Percentiles rank a stretch among this genome's conserved stretches.
Conservation (phyloP, 2,797 vertebrate genomes). For the Graptemys geographica region DNA sequence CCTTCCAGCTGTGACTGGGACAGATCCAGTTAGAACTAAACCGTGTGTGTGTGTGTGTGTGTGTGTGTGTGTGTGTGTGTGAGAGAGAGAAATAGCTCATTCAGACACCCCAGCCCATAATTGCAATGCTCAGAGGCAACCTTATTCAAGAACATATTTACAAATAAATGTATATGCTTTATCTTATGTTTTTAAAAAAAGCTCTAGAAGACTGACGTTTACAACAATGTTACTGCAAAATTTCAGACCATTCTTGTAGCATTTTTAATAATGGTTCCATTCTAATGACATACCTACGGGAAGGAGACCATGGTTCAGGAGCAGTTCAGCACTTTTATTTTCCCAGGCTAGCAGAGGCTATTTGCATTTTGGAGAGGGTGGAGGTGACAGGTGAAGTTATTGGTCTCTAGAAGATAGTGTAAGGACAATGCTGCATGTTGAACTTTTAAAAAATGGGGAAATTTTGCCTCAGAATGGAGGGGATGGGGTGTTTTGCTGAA, state of each 20-base stretch:
- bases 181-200: background rate
- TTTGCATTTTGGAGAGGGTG: background rate
- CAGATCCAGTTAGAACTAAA: background rate
- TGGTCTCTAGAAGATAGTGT: background rate
- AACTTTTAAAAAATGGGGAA: background rate
- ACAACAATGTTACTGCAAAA: background rate
- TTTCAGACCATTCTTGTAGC: background rate
- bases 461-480: background rate
- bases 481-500: background rate
- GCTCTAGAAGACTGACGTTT: background rate
- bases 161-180: background rate
- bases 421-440: background rate
- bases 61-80: background rate
- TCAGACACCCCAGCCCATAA: background rate
- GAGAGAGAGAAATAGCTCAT: background rate
- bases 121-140: background rate
- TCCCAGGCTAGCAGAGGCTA: background rate
- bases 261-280: fast-evolving
- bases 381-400: background rate
- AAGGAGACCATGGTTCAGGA: background rate
- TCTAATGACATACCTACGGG: background rate
- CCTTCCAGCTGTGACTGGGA: conserved; percentile 9
- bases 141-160: background rate
- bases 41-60: fast-evolving
- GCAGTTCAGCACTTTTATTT: background rate